Evolutionary conservation across 1,140 invertebrate genomes (phyloP).

Genomic region (Periplaneta americana): DNA sequence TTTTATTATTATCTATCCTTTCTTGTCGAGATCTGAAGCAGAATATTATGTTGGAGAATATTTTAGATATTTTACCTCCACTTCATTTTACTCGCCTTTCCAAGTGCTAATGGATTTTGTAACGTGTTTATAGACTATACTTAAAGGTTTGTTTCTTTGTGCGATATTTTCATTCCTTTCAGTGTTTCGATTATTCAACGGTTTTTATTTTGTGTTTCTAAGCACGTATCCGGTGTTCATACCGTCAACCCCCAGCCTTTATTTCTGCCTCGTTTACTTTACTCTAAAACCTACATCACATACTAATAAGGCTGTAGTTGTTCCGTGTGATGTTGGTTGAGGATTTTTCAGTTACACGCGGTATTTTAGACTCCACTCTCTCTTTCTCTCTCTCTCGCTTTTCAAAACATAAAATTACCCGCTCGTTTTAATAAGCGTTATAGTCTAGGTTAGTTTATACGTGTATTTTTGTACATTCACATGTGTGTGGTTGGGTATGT

Average conservation of each 20-base stretch:
- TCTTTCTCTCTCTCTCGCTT: too few species aligned
- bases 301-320: neutral
- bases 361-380: neutral
- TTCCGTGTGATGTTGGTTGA: neutral
- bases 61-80: too few species aligned
- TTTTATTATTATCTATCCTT: too few species aligned
- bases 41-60: too few species aligned
- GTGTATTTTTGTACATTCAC: too few species aligned
- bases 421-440: neutral
- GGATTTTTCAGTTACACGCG: neutral
- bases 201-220: neutral
- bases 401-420: neutral
- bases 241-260: neutral
- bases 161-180: neutral
- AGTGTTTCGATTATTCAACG: neutral
- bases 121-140: too few species aligned
- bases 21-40: too few species aligned
- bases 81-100: too few species aligned
- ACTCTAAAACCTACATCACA: neutral
- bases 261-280: neutral
- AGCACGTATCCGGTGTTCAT: neutral
- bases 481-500: neutral
- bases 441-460: neutral
- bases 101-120: too few species aligned
- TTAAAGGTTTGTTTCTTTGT: neutral